Conservation (phyloP, 2,113 vertebrate species). For the Saccopteryx leptura region DNA sequence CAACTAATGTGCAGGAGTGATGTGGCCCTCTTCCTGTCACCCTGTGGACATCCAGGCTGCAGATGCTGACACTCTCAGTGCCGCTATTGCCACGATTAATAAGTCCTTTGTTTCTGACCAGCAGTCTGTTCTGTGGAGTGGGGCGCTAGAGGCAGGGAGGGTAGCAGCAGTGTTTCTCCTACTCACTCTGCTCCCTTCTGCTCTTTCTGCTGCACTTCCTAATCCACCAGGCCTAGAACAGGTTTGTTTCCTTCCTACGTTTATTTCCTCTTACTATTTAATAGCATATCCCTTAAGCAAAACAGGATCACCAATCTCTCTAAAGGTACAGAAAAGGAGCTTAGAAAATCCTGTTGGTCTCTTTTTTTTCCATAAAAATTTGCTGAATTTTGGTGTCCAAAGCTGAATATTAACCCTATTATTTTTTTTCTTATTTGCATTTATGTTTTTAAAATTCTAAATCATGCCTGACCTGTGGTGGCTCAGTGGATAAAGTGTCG, state of each 20-base stretch:
- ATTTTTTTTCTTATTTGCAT: conserved; percentile 20
- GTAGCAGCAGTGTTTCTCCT: background rate
- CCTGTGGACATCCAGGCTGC: background rate
- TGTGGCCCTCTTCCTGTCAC: background rate
- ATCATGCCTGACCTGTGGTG: background rate
- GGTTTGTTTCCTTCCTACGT: background rate
- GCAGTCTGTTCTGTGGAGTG: background rate
- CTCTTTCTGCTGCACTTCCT: background rate
- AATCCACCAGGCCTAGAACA: background rate
- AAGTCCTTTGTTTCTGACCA: background rate
- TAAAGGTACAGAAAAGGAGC: background rate
- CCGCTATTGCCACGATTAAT: background rate
- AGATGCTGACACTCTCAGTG: background rate
- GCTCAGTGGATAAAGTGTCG: no score
- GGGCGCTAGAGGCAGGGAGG: background rate
- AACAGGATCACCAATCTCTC: background rate
- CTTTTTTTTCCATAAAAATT: conserved; percentile 3
- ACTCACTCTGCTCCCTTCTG: background rate
- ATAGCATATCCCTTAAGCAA: background rate
- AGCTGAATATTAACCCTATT: conserved; percentile 32
- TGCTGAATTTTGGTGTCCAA: conserved; percentile 38
- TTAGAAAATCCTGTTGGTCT: background rate
- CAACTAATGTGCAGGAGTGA: background rate
- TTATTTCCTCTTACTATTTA: background rate
- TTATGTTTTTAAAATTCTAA: conserved; percentile 52